These are phyloP conservation scores for Lochmaea crataegi DNA, from an alignment of 2,888 invertebrate species.

Conservation along the genomic window DNA sequence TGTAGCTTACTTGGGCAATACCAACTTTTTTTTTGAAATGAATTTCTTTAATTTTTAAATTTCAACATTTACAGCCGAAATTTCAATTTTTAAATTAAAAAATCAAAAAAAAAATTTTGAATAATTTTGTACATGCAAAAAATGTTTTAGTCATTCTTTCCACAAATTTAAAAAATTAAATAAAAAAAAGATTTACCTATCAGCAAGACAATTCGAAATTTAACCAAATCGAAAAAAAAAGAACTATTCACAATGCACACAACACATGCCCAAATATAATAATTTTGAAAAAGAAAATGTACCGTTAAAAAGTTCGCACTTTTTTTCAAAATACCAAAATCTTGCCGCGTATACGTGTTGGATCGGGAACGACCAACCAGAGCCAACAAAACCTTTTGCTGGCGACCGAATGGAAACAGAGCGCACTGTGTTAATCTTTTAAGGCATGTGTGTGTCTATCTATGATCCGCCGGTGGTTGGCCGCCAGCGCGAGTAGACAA, in stretches of 20 bases:
- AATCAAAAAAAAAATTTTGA: too few species aligned
- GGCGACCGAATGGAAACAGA: conserved; percentile 29
- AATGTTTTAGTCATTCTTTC: background rate
- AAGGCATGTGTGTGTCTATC: conserved; percentile 36
- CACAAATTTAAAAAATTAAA: background rate
- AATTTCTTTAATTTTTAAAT: too few species aligned
- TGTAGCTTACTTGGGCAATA: too few species aligned
- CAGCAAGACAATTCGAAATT: background rate
- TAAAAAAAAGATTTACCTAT: conserved; percentile 7
- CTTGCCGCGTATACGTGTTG: too few species aligned
- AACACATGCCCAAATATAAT: conserved; percentile 10
- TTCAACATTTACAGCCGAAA: too few species aligned
- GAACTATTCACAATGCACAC: conserved; percentile 15
- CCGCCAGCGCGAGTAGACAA: conserved; percentile 24
- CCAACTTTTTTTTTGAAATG: too few species aligned
- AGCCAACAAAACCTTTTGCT: conserved; percentile 26
- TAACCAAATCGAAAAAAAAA: background rate
- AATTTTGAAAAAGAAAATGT: background rate
- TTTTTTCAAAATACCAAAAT: background rate
- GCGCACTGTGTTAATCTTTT: conserved; percentile 40
- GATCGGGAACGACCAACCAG: conserved; percentile 18
- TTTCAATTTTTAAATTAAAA: too few species aligned
- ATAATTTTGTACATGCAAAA: too few species aligned
- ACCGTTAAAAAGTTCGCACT: conserved; percentile 11
- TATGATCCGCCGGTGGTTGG: conserved; percentile 40